Conservation (phyloP, 1,140 invertebrate genomes). For the Paraescarpia echinospica region DNA sequence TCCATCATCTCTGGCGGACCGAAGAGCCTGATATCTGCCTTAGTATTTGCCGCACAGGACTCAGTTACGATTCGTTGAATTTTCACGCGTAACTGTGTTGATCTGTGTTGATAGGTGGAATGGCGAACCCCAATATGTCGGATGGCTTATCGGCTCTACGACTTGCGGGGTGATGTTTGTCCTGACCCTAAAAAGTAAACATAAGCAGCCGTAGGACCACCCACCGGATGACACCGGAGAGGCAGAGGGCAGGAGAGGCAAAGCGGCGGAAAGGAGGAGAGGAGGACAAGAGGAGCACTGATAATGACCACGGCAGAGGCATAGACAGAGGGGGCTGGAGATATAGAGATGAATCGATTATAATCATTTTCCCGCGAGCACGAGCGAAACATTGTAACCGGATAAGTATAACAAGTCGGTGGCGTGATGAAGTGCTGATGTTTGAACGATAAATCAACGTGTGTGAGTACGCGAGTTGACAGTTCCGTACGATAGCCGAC, state of each 20-base stretch:
- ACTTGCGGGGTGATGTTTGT: background rate
- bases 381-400: background rate
- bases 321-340: background rate
- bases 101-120: background rate
- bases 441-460: background rate
- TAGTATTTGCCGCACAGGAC: background rate
- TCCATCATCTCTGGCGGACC: background rate
- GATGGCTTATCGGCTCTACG: background rate
- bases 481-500: background rate
- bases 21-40: background rate
- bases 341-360: background rate
- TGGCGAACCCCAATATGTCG: background rate
- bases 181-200: background rate
- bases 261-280: background rate
- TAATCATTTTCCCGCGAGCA: background rate
- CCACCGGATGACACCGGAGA: background rate
- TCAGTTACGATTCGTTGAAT: background rate
- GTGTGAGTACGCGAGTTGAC: background rate
- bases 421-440: background rate
- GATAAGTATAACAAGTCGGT: background rate
- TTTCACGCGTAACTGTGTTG: background rate
- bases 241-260: no score
- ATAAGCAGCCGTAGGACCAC: background rate
- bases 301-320: background rate
- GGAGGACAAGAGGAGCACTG: background rate